A percentile compares a stretch with the other conserved stretches of the same genome.
Evolutionary conservation across 2,797 vertebrate species (phyloP).

Genomic region (Buphagus erythrorhynchus): DNA sequence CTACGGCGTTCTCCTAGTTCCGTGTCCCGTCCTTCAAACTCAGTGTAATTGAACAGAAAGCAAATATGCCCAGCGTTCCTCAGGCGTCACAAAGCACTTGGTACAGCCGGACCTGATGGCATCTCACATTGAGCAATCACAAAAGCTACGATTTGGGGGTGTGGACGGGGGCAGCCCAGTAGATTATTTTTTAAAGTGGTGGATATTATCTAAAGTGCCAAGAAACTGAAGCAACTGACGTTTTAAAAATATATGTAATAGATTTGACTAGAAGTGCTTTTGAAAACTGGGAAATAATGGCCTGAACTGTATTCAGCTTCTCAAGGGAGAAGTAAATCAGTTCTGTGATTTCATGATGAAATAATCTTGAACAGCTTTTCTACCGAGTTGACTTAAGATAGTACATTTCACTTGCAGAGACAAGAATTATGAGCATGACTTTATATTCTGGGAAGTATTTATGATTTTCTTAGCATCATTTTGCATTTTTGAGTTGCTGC

Average conservation of each 20-base stretch:
- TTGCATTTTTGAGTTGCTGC: background rate
- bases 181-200: background rate
- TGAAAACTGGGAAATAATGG: background rate
- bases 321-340: background rate
- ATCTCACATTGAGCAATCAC: background rate
- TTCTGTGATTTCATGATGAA: background rate
- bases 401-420: background rate
- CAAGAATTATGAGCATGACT: background rate
- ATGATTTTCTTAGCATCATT: background rate
- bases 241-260: background rate
- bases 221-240: background rate
- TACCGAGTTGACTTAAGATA: background rate
- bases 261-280: background rate
- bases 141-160: background rate
- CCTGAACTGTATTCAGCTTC: background rate
- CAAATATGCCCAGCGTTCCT: background rate
- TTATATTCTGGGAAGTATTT: background rate
- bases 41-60: background rate
- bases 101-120: too few relatives aligned
- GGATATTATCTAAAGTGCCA: background rate
- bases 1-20: background rate
- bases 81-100: accelerated
- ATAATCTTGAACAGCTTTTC: background rate
- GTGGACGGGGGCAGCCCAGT: accelerated
- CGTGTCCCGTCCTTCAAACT: background rate